phyloP scores from a whole-genome alignment of 2,113 vertebrate species.

The Ptychochromis oligacanthus region DNA sequence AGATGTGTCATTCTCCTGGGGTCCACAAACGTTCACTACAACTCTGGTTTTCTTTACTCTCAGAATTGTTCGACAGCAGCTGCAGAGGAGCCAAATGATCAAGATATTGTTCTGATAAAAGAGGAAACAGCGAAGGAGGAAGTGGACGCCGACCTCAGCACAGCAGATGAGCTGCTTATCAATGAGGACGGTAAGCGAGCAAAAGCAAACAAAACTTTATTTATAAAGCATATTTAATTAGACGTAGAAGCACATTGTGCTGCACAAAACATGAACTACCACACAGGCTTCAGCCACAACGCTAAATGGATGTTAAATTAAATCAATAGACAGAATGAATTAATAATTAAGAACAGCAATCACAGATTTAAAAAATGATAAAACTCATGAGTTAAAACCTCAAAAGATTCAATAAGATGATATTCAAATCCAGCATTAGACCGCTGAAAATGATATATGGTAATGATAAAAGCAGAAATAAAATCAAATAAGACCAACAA shows the following conservation, averaged over 20 bases:
- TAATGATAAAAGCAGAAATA: background rate
- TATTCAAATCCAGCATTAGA: background rate
- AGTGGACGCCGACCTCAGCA: background rate
- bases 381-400: accelerated
- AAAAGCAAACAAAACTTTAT: background rate
- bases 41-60: background rate
- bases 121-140: conserved; percentile 43
- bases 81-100: background rate
- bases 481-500: background rate
- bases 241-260: background rate
- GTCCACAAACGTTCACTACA: background rate
- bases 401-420: background rate
- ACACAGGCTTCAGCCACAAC: too few species aligned
- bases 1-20: accelerated
- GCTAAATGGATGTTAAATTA: background rate
- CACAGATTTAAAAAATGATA: background rate
- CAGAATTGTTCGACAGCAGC: conserved; percentile 19
- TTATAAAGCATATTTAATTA: accelerated
- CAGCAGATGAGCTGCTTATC: conserved; percentile 26
- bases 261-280: background rate
- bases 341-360: background rate
- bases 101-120: conserved; percentile 61
- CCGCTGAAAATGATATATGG: too few species aligned
- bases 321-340: background rate
- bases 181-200: conserved; percentile 61